phyloP scores from a whole-genome alignment of 2,888 invertebrate genomes.

The Acleris emargana region DNA sequence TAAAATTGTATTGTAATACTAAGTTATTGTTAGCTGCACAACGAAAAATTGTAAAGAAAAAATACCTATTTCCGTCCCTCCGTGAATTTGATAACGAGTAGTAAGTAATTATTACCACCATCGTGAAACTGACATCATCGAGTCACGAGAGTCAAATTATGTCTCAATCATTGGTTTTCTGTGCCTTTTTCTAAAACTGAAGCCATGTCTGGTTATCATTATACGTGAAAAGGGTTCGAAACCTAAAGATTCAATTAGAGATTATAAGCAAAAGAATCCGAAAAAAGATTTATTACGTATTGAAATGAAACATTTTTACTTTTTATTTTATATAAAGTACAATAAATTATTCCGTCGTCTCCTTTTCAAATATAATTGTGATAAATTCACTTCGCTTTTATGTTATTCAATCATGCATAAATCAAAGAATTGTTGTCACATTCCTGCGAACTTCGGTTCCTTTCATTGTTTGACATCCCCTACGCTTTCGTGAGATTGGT shows the following conservation, averaged over 20 bases:
- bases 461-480: conserved; percentile 58
- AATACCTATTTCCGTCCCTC: no score
- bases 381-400: conserved; percentile 30
- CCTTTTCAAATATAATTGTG: conserved; percentile 23
- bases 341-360: conserved; percentile 1
- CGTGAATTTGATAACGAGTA: no score
- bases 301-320: background rate
- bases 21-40: no score
- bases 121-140: no score
- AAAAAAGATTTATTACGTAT: background rate
- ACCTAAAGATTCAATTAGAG: background rate
- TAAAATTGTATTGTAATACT: no score
- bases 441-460: conserved; percentile 43
- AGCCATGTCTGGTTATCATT: no score
- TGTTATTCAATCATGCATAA: conserved; percentile 37
- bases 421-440: conserved; percentile 38
- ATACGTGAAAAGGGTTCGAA: no score
- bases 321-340: conserved; percentile 1
- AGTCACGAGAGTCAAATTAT: no score
- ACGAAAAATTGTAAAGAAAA: no score
- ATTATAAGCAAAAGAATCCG: background rate
- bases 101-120: no score
- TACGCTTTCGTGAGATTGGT: conserved; percentile 72
- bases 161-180: no score
- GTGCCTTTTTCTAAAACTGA: no score